Percentiles rank a stretch among this genome's conserved stretches.
Conservation (phyloP, 2,113 vertebrate species). For the Taxidea taxus region DNA sequence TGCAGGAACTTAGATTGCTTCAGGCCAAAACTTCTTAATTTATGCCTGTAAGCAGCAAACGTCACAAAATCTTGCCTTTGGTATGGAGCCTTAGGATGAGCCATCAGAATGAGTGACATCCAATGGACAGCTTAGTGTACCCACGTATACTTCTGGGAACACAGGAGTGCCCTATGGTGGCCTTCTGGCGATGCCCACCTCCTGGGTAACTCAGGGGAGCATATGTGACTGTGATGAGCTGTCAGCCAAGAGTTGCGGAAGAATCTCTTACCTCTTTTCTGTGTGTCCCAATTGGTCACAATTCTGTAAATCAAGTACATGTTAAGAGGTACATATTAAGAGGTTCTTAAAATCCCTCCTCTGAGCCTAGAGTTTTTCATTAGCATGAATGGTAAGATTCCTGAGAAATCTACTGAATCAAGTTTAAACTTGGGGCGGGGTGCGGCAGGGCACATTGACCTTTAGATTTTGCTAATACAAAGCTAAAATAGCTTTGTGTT, state of each 20-base stretch:
- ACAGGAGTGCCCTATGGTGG: background rate
- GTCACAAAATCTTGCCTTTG: background rate
- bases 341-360: background rate
- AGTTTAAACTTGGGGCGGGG: background rate
- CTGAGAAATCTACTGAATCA: background rate
- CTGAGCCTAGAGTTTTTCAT: background rate
- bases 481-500: background rate
- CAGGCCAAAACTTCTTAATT: background rate
- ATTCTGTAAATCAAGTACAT: background rate
- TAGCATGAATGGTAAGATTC: background rate
- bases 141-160: background rate
- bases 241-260: background rate
- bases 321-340: background rate
- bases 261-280: background rate
- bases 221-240: background rate
- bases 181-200: background rate
- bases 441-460: background rate
- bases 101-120: background rate
- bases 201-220: background rate
- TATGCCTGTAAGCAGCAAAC: background rate
- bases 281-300: background rate
- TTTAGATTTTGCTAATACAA: background rate
- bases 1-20: background rate
- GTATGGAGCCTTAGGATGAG: background rate
- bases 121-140: background rate